Conservation (phyloP, 2,113 vertebrate genomes). For the Platichthys flesus region DNA sequence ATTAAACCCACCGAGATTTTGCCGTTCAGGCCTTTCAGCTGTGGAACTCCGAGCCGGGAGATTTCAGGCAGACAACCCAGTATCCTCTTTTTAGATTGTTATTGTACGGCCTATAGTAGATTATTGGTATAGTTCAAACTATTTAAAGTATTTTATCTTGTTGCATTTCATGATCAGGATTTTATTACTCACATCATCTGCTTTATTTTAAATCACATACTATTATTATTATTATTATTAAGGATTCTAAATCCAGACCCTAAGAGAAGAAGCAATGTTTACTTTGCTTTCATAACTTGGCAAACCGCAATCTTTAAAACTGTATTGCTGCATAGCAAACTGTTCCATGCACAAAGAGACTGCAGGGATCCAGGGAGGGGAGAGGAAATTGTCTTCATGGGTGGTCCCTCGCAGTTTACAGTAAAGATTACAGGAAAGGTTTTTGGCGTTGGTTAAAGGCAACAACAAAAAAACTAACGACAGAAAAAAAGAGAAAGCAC, state of each 20-base stretch:
- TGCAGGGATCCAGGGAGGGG: conserved; percentile 36
- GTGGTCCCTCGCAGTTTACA: conserved; percentile 61
- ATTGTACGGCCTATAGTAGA: background rate
- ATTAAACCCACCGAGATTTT: background rate
- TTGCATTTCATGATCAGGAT: too few species aligned
- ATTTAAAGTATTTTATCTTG: background rate
- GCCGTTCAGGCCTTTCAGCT: background rate
- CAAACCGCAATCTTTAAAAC: conserved; percentile 6
- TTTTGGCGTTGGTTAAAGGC: conserved; percentile 21
- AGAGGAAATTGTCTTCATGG: conserved; percentile 77
- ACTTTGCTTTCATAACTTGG: conserved; percentile 4
- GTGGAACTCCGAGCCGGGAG: background rate
- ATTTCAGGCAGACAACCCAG: background rate
- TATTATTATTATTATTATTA: background rate
- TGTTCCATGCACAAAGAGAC: conserved; percentile 32
- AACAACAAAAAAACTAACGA: conserved; percentile 15
- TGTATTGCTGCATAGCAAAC: conserved; percentile 8
- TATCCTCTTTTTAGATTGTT: background rate
- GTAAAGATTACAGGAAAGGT: conserved; percentile 39
- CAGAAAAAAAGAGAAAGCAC: background rate
- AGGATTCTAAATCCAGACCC: background rate
- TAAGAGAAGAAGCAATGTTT: background rate
- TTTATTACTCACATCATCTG: background rate
- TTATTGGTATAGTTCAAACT: background rate
- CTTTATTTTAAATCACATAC: background rate